Evolutionary conservation across 2,113 vertebrate species (phyloP), one percentile per base, ranked within the genome.

Genomic region (Dicentrarchus labrax): DNA sequence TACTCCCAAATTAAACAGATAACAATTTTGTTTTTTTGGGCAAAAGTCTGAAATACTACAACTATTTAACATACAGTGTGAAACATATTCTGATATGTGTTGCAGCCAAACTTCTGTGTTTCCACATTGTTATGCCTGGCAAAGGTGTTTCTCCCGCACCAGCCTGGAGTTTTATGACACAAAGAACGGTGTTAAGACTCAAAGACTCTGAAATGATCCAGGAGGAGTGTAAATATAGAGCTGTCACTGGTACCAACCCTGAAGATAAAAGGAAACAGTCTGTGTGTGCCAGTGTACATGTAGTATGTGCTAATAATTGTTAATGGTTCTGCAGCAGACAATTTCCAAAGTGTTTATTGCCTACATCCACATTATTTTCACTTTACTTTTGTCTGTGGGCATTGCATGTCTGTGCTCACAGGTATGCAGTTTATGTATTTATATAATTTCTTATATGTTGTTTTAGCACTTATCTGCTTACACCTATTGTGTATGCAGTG

Each of bases 211-310:
- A 76, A 76, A 77, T 38, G 39, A 30, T 84, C 41, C 43, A 45
- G 51, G 65, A 78, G 54, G 67, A 61, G 79, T 77, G n/a, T 93
- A 89, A 82, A 90, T 88, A 86, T 92, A 91, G 89, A 88, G 81
- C 45, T 71, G 71, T 61, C 30, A 74, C 60, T 72, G 47, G 65
- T 83, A 74, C 70, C 54, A 78, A 38, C 48, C 22, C 68, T 70
- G 72, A 70, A 38, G 60, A 89, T 60, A 36, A 61, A 72, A 60
- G 39, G 24, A 80, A 54, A 73, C 69, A 38, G 54, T 56, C 21
- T 69, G 10, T 50, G 4, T 48, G 13, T 62, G 43, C 45, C 22
- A 36, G 48, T 60, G 24, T 47, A 30, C 50, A 72, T 53, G 30
- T 50, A 10, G 21, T 60, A 38, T 45, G 21, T 80, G 38, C 62